Percentiles rank a stretch among this genome's conserved stretches.
Evolutionary conservation across 1,140 invertebrate species (phyloP).

Genomic region (Mylabris phalerata): DNA sequence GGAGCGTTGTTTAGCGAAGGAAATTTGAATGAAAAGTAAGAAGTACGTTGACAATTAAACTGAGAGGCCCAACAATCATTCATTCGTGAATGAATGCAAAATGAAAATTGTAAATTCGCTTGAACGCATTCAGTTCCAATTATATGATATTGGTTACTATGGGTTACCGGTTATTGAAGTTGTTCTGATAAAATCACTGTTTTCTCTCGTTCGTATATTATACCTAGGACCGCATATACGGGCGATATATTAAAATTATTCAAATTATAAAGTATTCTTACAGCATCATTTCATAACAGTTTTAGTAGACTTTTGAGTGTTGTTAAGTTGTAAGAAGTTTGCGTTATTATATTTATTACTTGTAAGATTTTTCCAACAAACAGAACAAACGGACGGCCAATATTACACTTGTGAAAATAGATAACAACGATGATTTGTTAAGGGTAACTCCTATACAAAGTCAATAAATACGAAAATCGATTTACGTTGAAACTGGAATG

Average conservation of each 20-base stretch:
- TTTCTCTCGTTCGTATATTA: too few relatives aligned
- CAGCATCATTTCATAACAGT: not conserved
- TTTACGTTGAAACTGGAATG: slow-evolving; percentile 16
- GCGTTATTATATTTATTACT: too few relatives aligned
- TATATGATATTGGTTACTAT: slow-evolving; percentile 23
- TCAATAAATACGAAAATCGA: slow-evolving; percentile 7
- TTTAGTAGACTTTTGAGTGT: too few relatives aligned
- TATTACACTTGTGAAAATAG: too few relatives aligned
- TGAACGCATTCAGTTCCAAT: slow-evolving; percentile 23
- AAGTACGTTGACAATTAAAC: not conserved
- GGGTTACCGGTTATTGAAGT: slow-evolving; percentile 18
- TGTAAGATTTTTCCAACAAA: too few relatives aligned
- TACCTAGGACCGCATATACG: not conserved
- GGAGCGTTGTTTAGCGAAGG: too few relatives aligned
- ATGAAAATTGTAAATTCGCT: slow-evolving; percentile 21
- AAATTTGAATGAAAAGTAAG: slow-evolving; percentile 3
- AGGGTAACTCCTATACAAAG: not conserved
- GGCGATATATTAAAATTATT: not conserved
- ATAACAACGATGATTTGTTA: too few relatives aligned
- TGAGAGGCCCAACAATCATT: not conserved
- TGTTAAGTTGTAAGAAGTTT: too few relatives aligned
- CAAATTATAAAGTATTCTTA: not conserved
- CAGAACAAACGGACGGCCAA: too few relatives aligned
- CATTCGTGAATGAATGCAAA: slow-evolving; percentile 12
- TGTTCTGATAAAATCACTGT: not conserved